Evolutionary conservation across 1,140 invertebrate genomes (phyloP).

Genomic region (Leptopilina clavipes): DNA sequence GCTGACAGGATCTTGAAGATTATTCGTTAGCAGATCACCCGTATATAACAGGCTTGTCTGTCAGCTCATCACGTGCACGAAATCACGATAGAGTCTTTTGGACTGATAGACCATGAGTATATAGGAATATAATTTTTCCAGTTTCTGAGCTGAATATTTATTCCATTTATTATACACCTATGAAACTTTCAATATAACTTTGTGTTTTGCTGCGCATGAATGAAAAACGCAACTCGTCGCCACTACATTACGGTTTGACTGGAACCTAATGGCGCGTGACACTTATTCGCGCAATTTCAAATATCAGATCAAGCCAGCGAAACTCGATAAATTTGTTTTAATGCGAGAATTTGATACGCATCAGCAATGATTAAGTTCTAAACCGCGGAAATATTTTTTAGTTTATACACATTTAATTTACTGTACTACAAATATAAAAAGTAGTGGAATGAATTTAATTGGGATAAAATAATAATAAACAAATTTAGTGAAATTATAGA

Average conservation of each 20-base stretch:
- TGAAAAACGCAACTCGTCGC: neutral
- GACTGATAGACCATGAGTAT: neutral
- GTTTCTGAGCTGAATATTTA: too few relatives aligned
- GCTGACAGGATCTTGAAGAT: slow-evolving; percentile 46
- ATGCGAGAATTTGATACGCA: neutral
- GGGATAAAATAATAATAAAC: too few relatives aligned
- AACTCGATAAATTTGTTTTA: slow-evolving; percentile 6
- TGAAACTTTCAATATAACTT: neutral
- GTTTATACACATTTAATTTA: neutral
- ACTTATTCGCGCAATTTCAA: slow-evolving; percentile 12
- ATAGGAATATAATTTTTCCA: slow-evolving; percentile 5
- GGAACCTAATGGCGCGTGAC: slow-evolving; percentile 16
- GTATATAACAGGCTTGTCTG: slow-evolving; percentile 51
- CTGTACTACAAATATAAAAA: too few relatives aligned
- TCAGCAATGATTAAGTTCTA: neutral
- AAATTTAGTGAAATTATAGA: too few relatives aligned
- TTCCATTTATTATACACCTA: too few relatives aligned
- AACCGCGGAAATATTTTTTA: neutral
- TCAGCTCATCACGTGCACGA: slow-evolving; percentile 48
- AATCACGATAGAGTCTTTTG: slow-evolving; percentile 33
- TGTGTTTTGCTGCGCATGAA: neutral
- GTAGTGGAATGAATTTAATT: too few relatives aligned
- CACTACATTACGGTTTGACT: neutral
- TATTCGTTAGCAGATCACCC: slow-evolving; percentile 17
- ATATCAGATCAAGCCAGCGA: neutral